phyloP scores from a whole-genome alignment of 2,113 vertebrate species.

The Hemiscyllium ocellatum region DNA sequence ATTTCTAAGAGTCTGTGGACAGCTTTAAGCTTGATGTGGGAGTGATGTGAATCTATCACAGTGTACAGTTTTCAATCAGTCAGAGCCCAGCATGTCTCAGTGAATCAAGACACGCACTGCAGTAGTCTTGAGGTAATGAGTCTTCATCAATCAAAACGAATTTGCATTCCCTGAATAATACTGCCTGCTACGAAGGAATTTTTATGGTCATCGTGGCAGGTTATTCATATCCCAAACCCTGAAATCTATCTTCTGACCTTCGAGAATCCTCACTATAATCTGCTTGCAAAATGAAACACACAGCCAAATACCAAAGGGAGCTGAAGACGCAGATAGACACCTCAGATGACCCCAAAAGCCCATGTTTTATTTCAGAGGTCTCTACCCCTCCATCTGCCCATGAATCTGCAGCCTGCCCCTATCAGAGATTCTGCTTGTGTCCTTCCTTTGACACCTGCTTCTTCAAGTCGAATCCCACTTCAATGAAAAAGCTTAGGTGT shows the following conservation, averaged over 20 bases:
- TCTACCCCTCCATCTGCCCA: background rate
- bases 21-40: background rate
- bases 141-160: background rate
- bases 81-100: background rate
- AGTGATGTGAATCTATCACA: background rate
- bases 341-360: background rate
- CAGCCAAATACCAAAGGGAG: background rate
- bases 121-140: background rate
- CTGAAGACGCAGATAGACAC: background rate
- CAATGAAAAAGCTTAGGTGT: background rate
- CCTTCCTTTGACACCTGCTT: background rate
- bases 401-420: background rate
- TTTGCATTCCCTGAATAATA: background rate
- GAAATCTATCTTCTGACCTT: slow-evolving; percentile 5
- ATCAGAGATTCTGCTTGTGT: background rate
- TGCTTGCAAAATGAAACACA: background rate
- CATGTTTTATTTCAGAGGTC: background rate
- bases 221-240: background rate
- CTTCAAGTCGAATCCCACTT: background rate
- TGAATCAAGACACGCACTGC: slow-evolving; percentile 15
- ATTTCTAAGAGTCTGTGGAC: background rate
- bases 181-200: background rate
- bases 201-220: background rate
- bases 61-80: background rate
- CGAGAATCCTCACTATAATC: background rate